A percentile compares a stretch with the other conserved stretches of the same genome.
Conservation (phyloP, 2,888 invertebrate genomes). For the Rhorus exstirpatorius region DNA sequence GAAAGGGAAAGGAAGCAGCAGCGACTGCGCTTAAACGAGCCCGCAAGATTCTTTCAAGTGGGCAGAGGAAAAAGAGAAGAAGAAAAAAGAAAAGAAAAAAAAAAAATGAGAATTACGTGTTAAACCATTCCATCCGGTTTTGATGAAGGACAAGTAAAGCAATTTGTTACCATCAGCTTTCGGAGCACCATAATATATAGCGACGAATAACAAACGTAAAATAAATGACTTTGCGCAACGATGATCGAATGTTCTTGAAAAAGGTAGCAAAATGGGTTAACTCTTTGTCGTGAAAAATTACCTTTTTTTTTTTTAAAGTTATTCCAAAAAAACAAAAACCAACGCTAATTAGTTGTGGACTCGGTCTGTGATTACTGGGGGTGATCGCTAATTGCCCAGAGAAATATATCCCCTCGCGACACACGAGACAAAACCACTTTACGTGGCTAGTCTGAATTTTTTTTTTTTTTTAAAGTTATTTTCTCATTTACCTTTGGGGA, state of each 20-base stretch:
- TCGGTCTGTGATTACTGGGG: background rate
- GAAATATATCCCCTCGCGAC: background rate
- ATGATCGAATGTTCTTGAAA: background rate
- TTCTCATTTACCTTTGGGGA: conserved; percentile 22
- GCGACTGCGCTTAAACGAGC: too few relatives aligned
- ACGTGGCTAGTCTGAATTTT: conserved; percentile 9
- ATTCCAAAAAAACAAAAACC: background rate
- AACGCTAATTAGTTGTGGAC: background rate
- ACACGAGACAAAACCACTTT: conserved; percentile 14
- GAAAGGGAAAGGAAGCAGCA: conserved; percentile 31
- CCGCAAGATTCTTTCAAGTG: conserved; percentile 33
- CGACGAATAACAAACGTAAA: conserved; percentile 4
- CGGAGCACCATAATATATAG: background rate
- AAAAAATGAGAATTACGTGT: conserved; percentile 3
- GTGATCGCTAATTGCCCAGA: conserved; percentile 1
- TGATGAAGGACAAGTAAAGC: background rate
- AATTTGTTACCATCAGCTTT: background rate
- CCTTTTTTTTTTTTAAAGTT: background rate
- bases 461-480: too few relatives aligned
- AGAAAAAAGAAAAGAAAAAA: too few relatives aligned
- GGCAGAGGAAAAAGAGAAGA: background rate
- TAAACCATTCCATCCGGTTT: background rate
- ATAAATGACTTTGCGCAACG: background rate
- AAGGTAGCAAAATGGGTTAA: background rate
- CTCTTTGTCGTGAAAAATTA: background rate